Evolutionary conservation across 2,797 vertebrate genomes (phyloP), one percentile per base, ranked within the genome.

Genomic region (Macroramphosus scolopax): DNA sequence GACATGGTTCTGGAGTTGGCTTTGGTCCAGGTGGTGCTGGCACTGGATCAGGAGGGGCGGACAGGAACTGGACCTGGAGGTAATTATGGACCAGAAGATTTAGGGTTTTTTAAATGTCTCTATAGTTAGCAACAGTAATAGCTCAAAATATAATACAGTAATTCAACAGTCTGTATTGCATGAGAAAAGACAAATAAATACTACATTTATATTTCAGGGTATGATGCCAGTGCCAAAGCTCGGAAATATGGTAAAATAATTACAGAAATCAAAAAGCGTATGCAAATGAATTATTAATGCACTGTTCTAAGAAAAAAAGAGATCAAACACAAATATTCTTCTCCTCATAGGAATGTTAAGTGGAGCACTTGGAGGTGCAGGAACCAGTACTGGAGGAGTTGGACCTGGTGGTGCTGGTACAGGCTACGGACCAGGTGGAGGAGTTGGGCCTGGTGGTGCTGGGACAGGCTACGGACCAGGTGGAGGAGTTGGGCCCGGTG

Each of bases 201-300:
- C 0, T 32, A 3, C 20, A 8, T 65, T 39, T 53, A 5, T 48
- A 28, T 78, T 83, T 56, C 61, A 88, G 87, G 70, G 8, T 87
- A 87, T 61, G 83, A 85, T 52, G 64, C 82, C 35, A 71, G 13
- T 22, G 87, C 88, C 26, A 89, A 88, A 76, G 87, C 87, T 50
- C 86, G 81, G 36, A 89, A 89, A 88, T 88, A 88, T 70, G 85
- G 85, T 86, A 72, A 44, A 55, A 61, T 9, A 12, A n/a, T n/a
- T n/a, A n/a, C n/a, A n/a, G n/a, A n/a, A n/a, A n/a, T n/a, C n/a
- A n/a, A n/a, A n/a, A n/a, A n/a, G n/a, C n/a, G n/a, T n/a, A n/a
- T n/a, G n/a, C n/a, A n/a, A n/a, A n/a, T n/a, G n/a, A n/a, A n/a
- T n/a, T n/a, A n/a, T n/a, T n/a, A n/a, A n/a, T n/a, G n/a, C n/a